Evolutionary conservation across 2,113 vertebrate species (phyloP).

Genomic region (Megaceryle maxima): DNA sequence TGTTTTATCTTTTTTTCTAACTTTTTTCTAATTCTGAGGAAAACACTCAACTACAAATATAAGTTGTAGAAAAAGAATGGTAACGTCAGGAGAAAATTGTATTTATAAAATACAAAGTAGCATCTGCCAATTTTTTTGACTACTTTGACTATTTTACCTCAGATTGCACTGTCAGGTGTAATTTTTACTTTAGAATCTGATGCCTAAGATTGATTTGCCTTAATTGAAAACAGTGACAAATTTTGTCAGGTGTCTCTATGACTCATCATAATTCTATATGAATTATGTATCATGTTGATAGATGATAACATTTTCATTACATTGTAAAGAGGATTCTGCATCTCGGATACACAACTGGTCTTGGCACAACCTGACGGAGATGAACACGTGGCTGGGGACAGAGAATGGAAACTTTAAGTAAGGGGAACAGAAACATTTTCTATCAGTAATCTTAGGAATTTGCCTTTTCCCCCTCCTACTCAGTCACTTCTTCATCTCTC

Average conservation of each 20-base stretch:
- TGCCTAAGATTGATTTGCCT: background rate
- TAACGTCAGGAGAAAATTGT: background rate
- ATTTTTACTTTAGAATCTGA: background rate
- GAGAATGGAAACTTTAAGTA: background rate
- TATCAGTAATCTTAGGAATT: background rate
- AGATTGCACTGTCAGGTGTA: background rate
- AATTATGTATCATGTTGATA: background rate
- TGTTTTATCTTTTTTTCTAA: background rate
- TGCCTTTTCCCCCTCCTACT: background rate
- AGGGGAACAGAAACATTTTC: background rate
- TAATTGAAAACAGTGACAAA: background rate
- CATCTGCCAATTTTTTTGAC: background rate
- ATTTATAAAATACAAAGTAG: background rate
- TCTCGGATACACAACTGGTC: background rate
- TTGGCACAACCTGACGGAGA: background rate
- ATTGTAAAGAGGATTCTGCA: background rate
- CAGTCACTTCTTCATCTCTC: background rate
- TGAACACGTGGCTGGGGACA: background rate
- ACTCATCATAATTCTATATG: background rate
- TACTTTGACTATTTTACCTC: background rate
- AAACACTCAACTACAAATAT: background rate
- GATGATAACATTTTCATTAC: background rate
- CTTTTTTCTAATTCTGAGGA: background rate
- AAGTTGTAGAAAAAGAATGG: background rate
- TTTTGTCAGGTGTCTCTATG: background rate